Evolutionary conservation across 2,888 invertebrate genomes (phyloP).

Genomic region (Phlogophora meticulosa): DNA sequence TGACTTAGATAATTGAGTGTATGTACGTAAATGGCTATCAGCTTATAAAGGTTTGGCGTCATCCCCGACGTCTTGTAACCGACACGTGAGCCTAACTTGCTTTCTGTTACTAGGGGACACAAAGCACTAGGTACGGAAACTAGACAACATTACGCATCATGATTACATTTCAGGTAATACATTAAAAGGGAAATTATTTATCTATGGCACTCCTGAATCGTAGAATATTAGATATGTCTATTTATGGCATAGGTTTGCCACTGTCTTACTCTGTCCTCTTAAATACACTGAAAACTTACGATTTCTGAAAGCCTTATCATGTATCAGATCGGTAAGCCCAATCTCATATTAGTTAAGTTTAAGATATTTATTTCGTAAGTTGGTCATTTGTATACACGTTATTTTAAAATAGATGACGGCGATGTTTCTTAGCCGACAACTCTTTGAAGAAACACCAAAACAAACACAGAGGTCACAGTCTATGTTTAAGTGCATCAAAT

Average conservation of each 20-base stretch:
- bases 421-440: too few relatives aligned
- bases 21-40: constrained; percentile 24
- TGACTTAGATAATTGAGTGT: constrained; percentile 13
- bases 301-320: neutral
- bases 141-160: neutral
- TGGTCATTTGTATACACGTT: too few relatives aligned
- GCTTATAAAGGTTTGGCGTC: neutral
- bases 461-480: too few relatives aligned
- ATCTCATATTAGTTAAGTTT: too few relatives aligned
- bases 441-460: too few relatives aligned
- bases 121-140: neutral
- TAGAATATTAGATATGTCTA: neutral
- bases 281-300: neutral
- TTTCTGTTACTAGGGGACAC: neutral
- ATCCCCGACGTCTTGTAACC: neutral
- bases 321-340: neutral
- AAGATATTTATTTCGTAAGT: neutral
- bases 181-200: constrained; percentile 14
- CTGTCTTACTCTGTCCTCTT: neutral
- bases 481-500: too few relatives aligned
- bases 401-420: too few relatives aligned
- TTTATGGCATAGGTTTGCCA: neutral
- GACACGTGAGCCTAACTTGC: neutral
- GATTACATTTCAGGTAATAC: neutral
- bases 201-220: neutral